These are phyloP conservation scores for Steinernema feltiae DNA, from an alignment of 1,140 invertebrate genomes.

Conservation along the genomic window DNA sequence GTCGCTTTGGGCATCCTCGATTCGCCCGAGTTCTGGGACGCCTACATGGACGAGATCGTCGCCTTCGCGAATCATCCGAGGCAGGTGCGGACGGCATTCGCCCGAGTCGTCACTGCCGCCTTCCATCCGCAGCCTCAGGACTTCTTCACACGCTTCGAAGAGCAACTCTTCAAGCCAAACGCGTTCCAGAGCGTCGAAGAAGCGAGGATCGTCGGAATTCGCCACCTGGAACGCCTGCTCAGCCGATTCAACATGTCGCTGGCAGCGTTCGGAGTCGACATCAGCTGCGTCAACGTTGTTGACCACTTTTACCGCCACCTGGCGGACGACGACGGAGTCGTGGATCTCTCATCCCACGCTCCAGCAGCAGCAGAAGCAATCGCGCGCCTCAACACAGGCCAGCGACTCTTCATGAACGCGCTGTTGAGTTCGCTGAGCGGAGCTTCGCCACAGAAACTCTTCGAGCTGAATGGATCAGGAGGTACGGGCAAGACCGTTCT, in stretches of 20 bases:
- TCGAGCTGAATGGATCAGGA: no score
- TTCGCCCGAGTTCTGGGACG: not conserved
- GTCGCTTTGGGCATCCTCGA: not conserved
- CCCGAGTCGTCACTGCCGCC: not conserved
- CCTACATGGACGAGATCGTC: not conserved
- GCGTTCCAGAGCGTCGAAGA: not conserved
- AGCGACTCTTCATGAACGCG: no score
- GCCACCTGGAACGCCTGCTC: not conserved
- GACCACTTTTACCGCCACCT: no score
- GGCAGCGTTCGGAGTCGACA: not conserved
- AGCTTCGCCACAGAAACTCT: no score
- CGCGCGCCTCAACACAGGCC: no score
- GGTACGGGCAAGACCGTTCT: not conserved
- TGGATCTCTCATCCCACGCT: no score
- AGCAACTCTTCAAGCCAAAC: not conserved
- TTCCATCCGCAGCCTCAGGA: not conserved
- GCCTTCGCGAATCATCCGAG: not conserved
- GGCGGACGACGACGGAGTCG: not conserved
- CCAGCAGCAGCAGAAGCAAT: no score
- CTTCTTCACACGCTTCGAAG: not conserved
- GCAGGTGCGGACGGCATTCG: not conserved
- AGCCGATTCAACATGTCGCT: not conserved
- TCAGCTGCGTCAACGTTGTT: no score
- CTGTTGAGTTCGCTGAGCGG: no score
- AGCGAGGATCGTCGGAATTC: not conserved